Base-by-base conservation (phyloP, 2,797 vertebrate species). In the Lutjanus campechanus region DNA sequence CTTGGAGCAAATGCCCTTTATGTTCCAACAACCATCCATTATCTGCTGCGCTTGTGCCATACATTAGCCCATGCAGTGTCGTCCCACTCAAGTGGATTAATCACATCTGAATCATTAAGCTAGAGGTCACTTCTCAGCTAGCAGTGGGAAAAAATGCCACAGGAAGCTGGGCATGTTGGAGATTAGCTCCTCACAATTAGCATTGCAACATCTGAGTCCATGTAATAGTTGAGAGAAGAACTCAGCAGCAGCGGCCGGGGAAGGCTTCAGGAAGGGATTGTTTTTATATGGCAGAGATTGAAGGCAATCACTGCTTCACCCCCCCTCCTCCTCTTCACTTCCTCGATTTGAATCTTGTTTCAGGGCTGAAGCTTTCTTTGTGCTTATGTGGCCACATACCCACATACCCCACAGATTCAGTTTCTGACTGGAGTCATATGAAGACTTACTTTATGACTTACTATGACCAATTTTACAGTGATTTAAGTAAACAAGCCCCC, bases 61-160 rank as follows among this genome's bases (percentile, higher is more conserved):
- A 82, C 91, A 90, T 92, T 85, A 88, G 63, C 51, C 66, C 12
- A 53, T 58, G 79, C 58, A 16, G 66, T 58, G 72, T 81, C 16
- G 55, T 79, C 85, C 79, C 83, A 91, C 90, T 91, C 89, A 46
- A 89, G 82, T 89, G 84, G 81, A 95, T 93, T 93, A 93, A 93
- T 95, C 90, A 89, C 84, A 84, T 89, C 77, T 89, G 87, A 95
- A 93, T 94, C 92, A 93, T 93, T 91, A 94, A 91, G 77, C 79
- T 84, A 88, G 91, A 91, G 93, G 93, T 95, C 92, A 95, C 80
- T 89, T 88, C 83, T 87, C 79, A 86, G 85, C 76, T 83, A 77
- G 82, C 63, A 76, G 73, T 50, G 58, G 22, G 50, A 9, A 40
- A 25, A 82, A 74, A 81, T 69, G 76, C 22, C 70, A 69, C 69